Base-by-base conservation (phyloP, 2,797 vertebrate genomes). In the Austrolebias charrua region DNA sequence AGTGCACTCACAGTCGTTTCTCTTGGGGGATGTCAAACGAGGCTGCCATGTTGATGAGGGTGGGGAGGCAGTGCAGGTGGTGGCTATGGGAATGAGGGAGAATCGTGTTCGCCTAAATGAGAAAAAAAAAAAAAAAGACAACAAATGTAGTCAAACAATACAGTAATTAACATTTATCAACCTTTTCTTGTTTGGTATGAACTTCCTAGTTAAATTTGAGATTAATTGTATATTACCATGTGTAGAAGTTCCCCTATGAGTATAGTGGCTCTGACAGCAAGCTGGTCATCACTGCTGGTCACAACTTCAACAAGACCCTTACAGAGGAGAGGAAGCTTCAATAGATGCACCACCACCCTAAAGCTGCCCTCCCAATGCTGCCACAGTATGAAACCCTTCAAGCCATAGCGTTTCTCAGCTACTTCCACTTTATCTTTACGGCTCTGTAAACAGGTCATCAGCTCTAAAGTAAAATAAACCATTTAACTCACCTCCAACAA, bases 51-150 rank as follows among this genome's bases (percentile, higher is more conserved):
- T 97, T 99, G 93, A 98, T 98, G 78, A 98, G 91, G 33, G 96
- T 98, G 65, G 97, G 97, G 71, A 98, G 93, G 82, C 97, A 98
- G 89, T 98, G 97, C 82, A 98, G 91, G 86, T 99, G 96, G 90
- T 98, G 96, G 80, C 96, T 99, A 76, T 99, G 96, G 66, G 95
- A 96, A 86, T 98, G 96, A 79, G 97, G 97, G 84, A 99, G 96
- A 84, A 98, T 98, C 86, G 95, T 98, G 87, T 98, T 98, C 80
- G 97, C 97, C 97, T 98, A 79, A 54, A 78, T 48, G 67, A 64
- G 6, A 76, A 28, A 54, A 31, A 40, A 35, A 31, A 63, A 48
- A 31, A 61, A 53, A 60, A 63, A 24, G 20, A 59, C 18, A 20
- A 61, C 76, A 40, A 28, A 11, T 48, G 56, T 16, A 52, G 28